These are phyloP conservation scores for Gephyroberyx darwinii DNA, from an alignment of 2,797 vertebrate species.

Conservation along the genomic window DNA sequence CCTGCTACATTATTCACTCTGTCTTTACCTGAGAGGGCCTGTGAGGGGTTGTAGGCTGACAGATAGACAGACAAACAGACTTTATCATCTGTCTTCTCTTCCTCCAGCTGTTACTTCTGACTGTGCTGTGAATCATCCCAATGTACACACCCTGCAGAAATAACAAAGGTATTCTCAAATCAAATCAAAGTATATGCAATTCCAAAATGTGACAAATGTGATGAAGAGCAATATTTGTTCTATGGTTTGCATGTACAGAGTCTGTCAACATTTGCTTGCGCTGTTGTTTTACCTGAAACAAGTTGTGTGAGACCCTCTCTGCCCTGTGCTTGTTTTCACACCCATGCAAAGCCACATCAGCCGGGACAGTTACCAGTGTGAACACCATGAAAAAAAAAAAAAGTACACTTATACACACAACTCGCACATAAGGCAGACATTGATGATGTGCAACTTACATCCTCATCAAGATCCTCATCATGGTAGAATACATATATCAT, in stretches of 20 bases:
- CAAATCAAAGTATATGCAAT: neutral
- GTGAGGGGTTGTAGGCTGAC: constrained; percentile 25
- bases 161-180: neutral
- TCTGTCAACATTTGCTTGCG: neutral
- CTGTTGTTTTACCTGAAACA: neutral
- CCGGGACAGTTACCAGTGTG: no score
- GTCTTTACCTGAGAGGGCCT: constrained; percentile 71
- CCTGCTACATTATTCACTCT: constrained; percentile 74
- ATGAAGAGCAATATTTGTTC: no score
- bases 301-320: neutral
- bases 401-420: no score
- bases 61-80: constrained; percentile 18
- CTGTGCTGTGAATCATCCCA: neutral
- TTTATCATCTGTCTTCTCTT: constrained; percentile 35
- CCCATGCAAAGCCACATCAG: no score
- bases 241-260: no score
- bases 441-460: neutral
- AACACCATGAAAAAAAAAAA: no score
- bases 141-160: no score
- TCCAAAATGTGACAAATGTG: no score
- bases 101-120: neutral
- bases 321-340: no score
- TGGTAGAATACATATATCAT: no score
- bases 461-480: no score
- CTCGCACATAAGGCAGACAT: no score